phyloP scores from a whole-genome alignment of 2,113 vertebrate species.

The Rutilus rutilus region DNA sequence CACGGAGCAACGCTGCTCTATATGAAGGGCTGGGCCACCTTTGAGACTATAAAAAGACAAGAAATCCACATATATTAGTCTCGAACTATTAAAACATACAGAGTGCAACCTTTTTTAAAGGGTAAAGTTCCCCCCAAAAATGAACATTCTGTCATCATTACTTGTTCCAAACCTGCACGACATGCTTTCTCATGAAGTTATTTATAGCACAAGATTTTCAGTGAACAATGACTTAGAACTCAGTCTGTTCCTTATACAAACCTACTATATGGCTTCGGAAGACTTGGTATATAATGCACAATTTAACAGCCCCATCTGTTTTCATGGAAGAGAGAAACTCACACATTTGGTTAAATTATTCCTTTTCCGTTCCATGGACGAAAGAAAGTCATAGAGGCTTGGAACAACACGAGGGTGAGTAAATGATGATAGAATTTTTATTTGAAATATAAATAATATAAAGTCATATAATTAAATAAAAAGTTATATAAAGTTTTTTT shows the following conservation, averaged over 20 bases:
- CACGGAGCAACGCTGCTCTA: background rate
- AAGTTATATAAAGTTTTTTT: too few relatives aligned
- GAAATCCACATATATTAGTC: background rate
- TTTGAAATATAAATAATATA: too few relatives aligned
- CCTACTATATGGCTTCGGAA: background rate
- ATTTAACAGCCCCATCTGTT: too few relatives aligned
- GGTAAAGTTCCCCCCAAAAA: background rate
- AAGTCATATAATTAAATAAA: background rate
- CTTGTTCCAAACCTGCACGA: background rate
- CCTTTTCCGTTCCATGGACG: background rate
- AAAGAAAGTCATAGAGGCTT: background rate
- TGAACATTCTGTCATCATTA: background rate
- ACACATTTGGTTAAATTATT: background rate
- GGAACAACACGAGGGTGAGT: background rate
- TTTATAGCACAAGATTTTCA: background rate
- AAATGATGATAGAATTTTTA: background rate
- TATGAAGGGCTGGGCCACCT: slow-evolving; percentile 20
- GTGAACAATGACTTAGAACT: background rate
- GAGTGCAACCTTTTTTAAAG: background rate
- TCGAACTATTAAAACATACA: background rate
- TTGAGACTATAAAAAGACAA: background rate
- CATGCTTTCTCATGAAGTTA: background rate
- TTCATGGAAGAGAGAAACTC: background rate
- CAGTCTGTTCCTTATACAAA: slow-evolving; percentile 3
- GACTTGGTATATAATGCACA: background rate